Conservation (phyloP, 1,140 invertebrate genomes). For the Macrobrachium nipponense region DNA sequence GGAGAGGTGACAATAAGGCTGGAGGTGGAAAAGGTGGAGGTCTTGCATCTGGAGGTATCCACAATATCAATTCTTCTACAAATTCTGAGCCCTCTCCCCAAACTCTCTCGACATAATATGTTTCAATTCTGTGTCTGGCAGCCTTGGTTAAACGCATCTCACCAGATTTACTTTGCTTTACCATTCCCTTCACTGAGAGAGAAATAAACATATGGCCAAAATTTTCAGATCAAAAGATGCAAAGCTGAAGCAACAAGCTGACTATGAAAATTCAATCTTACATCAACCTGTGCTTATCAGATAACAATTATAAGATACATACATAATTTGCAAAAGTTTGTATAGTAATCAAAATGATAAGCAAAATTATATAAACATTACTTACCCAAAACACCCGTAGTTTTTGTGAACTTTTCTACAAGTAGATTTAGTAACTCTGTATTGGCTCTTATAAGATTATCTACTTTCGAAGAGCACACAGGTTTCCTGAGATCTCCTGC, state of each 20-base stretch:
- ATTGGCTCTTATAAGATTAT: slow-evolving; percentile 56
- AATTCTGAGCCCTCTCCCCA: slow-evolving; percentile 58
- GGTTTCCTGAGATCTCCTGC: slow-evolving; percentile 41
- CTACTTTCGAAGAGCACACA: slow-evolving; percentile 48
- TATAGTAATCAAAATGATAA: not conserved
- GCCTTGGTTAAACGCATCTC: slow-evolving; percentile 51
- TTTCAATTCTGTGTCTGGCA: slow-evolving; percentile 49
- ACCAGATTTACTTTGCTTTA: slow-evolving; percentile 55
- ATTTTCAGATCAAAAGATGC: no score
- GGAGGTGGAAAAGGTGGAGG: slow-evolving; percentile 59
- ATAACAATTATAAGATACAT: no score
- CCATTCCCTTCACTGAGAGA: slow-evolving; percentile 53
- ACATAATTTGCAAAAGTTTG: not conserved
- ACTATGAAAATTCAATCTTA: not conserved
- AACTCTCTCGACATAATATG: slow-evolving; percentile 55
- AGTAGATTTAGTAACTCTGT: slow-evolving; percentile 50
- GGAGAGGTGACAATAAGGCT: slow-evolving; percentile 39
- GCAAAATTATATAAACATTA: not conserved
- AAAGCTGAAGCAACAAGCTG: not conserved
- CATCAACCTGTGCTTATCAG: not conserved
- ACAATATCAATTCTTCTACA: slow-evolving; percentile 57
- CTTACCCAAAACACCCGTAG: slow-evolving; percentile 46
- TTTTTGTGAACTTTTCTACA: slow-evolving; percentile 56
- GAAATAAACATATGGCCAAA: not conserved
- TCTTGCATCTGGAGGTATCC: slow-evolving; percentile 42